Percentiles rank a stretch among this genome's conserved stretches.
phyloP scores from a whole-genome alignment of 2,797 vertebrate genomes.

The Artibeus jamaicensis region DNA sequence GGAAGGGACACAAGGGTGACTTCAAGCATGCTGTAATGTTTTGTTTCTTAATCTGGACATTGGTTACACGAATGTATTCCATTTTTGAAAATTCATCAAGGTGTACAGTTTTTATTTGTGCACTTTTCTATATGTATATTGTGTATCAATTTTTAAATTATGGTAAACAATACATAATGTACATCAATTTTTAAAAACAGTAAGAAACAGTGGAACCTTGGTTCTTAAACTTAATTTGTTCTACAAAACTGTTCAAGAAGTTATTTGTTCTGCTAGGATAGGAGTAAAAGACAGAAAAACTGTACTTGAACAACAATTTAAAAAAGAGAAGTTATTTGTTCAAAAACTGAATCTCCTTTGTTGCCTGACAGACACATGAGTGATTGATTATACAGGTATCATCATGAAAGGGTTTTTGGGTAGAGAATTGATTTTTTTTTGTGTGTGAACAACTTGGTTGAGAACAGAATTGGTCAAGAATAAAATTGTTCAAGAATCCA shows the following conservation, averaged over 20 bases:
- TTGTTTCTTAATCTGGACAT: background rate
- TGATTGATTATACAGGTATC: background rate
- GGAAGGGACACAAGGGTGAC: background rate
- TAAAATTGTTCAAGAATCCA: background rate
- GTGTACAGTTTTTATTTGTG: background rate
- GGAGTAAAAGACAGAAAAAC: no score
- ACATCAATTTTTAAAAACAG: background rate
- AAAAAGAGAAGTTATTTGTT: background rate
- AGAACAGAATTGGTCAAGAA: background rate
- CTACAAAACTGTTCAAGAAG: background rate
- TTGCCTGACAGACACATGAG: background rate
- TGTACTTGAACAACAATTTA: no score
- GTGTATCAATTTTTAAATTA: background rate
- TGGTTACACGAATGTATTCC: background rate
- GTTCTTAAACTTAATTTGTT: background rate
- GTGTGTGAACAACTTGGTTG: no score
- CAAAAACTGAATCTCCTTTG: background rate
- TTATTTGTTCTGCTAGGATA: no score
- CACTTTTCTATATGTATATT: background rate
- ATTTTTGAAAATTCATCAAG: conserved; percentile 21
- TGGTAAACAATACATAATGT: background rate
- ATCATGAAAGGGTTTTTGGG: background rate
- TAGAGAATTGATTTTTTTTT: background rate
- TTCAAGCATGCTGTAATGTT: background rate
- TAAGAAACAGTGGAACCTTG: background rate